Base-by-base conservation (phyloP, 2,113 vertebrate species). In the Synodontis membranacea region DNA sequence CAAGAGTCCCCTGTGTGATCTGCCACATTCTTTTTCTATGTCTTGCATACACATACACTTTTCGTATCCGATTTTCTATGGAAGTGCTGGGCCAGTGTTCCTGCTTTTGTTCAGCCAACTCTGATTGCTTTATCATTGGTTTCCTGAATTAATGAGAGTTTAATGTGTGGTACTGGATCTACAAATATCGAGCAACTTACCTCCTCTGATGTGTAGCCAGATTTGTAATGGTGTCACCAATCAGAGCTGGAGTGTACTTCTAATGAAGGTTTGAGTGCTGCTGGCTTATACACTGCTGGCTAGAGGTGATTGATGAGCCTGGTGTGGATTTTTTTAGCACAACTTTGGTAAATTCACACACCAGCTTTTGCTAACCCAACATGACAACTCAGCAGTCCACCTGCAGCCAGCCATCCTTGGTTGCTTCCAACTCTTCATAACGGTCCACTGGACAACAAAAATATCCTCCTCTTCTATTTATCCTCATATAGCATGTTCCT, bases 281-380 rank as follows among this genome's bases (percentile, higher is more conserved):
- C 34, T 62, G 50, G 80, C 68, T 82, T 66, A 79, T 82, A 76
- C 74, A 84, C 82, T 88, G 80, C 76, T 76, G 76, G 82, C 75
- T 68, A 50, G 62, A 85, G 75, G 34, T 86, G 85, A 91, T 87
- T 83, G 85, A 91, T 89, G 80, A 82, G 80, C 34, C 88, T 28
- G 23, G 66, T 76, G 88, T 88, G 85, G 80, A 86, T 86, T 83
- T 74, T 74, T 88, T 89, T 84, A 68, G 82, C 82, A 46, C 28
- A 50, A 79, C 86, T 66, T 48, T 42, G 84, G 42, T 31, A 17
- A 64, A 75, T 64, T 85, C 46, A 25, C 68, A 31, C 75, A 72
- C 82, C 74, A 66, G 62, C 80, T 88, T 78, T 83, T 34, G 58
- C 85, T 81, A 86, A 86, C 82, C 72, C 82, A 82, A 82, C 60